These are phyloP conservation scores for Subacronicta megacephala DNA, from an alignment of 2,888 invertebrate genomes.

Conservation along the genomic window DNA sequence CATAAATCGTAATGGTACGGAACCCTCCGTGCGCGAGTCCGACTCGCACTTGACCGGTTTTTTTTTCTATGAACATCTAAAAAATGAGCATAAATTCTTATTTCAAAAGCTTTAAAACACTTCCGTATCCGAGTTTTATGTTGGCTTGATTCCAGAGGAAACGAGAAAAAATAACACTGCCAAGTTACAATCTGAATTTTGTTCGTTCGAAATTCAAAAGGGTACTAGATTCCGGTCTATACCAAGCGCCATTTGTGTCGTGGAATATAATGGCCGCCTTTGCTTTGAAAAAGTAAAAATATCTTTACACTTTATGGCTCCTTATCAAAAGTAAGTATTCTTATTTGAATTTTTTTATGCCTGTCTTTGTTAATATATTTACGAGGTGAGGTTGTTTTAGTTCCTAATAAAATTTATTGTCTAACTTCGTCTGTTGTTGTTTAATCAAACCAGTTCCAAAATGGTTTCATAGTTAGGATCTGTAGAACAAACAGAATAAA, in stretches of 20 bases:
- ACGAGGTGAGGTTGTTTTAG: constrained; percentile 14
- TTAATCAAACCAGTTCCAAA: too few species aligned
- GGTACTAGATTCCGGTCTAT: constrained; percentile 25
- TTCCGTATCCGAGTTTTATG: not conserved
- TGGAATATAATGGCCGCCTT: constrained; percentile 53
- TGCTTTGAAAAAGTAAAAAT: constrained; percentile 44
- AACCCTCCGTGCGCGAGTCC: too few species aligned
- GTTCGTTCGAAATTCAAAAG: constrained; percentile 50
- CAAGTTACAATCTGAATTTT: constrained; percentile 57
- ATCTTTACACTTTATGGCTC: constrained; percentile 21
- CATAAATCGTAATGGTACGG: too few species aligned
- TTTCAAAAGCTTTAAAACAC: constrained; percentile 10
- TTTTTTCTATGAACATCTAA: constrained; percentile 4
- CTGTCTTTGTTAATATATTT: constrained; percentile 22
- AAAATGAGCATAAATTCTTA: constrained; percentile 9
- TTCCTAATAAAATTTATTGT: not conserved
- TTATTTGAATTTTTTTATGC: constrained; percentile 34
- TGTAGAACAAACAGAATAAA: too few species aligned
- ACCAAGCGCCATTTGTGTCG: constrained; percentile 51
- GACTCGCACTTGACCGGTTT: too few species aligned
- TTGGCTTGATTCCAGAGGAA: constrained; percentile 13
- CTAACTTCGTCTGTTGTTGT: too few species aligned
- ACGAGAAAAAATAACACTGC: constrained; percentile 32
- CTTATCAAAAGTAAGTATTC: constrained; percentile 39
- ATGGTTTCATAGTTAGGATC: too few species aligned